Base-by-base conservation (phyloP, 2,113 vertebrate genomes). In the Centropus unirufus region DNA sequence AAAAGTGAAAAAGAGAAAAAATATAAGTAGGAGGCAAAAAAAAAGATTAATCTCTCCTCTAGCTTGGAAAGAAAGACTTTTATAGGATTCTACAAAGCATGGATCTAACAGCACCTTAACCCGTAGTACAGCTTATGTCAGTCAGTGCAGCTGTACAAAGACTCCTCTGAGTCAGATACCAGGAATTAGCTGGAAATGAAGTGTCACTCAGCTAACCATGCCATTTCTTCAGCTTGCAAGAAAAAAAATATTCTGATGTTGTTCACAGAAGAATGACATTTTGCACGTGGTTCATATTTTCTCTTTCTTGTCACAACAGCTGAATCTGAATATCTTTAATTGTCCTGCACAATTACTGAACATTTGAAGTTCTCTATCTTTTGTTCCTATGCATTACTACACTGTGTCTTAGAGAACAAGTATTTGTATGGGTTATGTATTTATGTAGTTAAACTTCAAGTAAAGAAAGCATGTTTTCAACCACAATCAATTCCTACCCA, bases 291-390 rank as follows among this genome's bases (percentile, higher is more conserved):
- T 52, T 91, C 87, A 78, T 26, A 27, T 90, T 89, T 90, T 77
- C 82, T 90, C 52, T 83, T 83, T 19, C 39, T 55, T 83, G 79
- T 83, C 68, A 83, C 49, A 78, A 72, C 68, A 89, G 22, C 47
- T 88, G 49, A 81, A 81, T 81, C n/a, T 57, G 62, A 97, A 78
- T 39, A 89, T 78, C 68, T 78, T 89, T 90, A 83, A 84, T 68
- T 72, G 36, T 51, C 78, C 57, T 81, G 54, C 27, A 77, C 18
- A 74, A 13, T 58, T 85, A 77, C 78, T 74, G 63, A 89, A 49
- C 54, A 73, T 30, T 68, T 15, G 34, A 93, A 84, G 30, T 44
- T 36, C 58, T 69, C 91, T 42, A 85, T 27, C 12, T 83, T 84
- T 92, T 44, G 32, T 69, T 39, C 29, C 21, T 52, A 13, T 55